phyloP scores from a whole-genome alignment of 2,113 vertebrate species.

The Anhinga anhinga region DNA sequence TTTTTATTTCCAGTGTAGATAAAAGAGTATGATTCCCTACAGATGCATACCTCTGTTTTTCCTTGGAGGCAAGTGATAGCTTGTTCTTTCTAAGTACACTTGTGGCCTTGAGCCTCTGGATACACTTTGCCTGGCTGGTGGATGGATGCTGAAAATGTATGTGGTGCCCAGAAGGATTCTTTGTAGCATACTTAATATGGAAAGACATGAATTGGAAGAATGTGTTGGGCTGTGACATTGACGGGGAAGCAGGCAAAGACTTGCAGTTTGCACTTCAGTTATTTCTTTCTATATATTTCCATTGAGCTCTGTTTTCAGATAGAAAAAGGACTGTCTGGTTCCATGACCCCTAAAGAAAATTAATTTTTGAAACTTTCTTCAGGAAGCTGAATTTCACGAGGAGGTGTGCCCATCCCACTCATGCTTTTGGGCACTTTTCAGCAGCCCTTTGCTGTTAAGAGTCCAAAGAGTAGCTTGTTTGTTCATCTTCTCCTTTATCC shows the following conservation, averaged over 20 bases:
- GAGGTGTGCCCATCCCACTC: neutral
- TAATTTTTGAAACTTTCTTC: neutral
- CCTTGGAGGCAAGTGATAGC: neutral
- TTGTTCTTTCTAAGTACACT: neutral
- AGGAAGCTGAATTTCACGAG: neutral
- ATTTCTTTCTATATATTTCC: neutral
- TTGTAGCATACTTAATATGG: neutral
- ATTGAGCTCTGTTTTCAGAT: neutral
- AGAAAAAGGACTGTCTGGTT: neutral
- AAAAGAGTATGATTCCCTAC: neutral
- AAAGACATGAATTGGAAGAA: neutral
- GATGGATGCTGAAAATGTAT: neutral
- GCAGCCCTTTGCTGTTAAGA: neutral
- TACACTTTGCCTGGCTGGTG: neutral
- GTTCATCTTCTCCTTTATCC: neutral
- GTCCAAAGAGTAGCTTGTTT: neutral
- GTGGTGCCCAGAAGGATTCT: neutral
- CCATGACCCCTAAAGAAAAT: neutral
- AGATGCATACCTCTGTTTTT: neutral
- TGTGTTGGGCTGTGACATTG: neutral
- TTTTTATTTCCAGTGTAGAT: neutral
- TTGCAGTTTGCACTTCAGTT: neutral
- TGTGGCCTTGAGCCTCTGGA: neutral
- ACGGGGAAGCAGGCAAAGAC: neutral
- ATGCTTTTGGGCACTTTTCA: neutral